These are phyloP conservation scores for Eilema griseolum DNA, from an alignment of 2,888 invertebrate species.

Conservation along the genomic window DNA sequence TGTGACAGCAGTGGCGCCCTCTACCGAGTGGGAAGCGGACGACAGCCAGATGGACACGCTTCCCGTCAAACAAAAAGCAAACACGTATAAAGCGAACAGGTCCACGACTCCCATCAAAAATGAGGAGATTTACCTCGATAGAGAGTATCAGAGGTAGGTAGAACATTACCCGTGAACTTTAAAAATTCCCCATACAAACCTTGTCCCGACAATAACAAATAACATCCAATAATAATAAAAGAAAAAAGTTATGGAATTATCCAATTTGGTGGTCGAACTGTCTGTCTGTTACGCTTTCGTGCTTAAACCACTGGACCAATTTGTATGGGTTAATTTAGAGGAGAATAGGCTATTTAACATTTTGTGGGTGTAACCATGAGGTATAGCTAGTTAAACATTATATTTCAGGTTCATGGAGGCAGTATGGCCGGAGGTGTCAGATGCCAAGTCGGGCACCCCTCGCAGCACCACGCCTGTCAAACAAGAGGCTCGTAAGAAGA, in stretches of 20 bases:
- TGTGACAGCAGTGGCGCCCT: conserved; percentile 45
- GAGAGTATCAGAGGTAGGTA: conserved; percentile 75
- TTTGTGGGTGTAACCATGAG: too few relatives aligned
- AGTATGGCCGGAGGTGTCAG: conserved; percentile 74
- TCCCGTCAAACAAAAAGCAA: conserved; percentile 24
- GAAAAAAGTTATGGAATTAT: too few relatives aligned
- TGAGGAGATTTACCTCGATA: conserved; percentile 68
- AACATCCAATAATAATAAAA: too few relatives aligned
- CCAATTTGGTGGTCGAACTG: too few relatives aligned
- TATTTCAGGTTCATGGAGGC: conserved; percentile 78
- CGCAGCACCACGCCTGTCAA: conserved; percentile 62
- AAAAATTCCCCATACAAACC: not conserved
- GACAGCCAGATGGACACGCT: conserved; percentile 56
- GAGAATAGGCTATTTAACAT: too few relatives aligned
- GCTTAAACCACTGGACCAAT: too few relatives aligned
- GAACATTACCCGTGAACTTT: too few relatives aligned
- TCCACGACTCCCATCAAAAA: conserved; percentile 57
- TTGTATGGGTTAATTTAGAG: too few relatives aligned
- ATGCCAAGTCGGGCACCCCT: conserved; percentile 59
- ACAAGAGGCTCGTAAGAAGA: conserved; percentile 51
- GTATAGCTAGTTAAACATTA: too few relatives aligned
- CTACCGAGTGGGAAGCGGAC: conserved; percentile 76
- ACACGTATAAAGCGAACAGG: conserved; percentile 19
- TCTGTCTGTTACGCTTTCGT: too few relatives aligned
- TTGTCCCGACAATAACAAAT: not conserved